Evolutionary conservation across 2,113 vertebrate genomes (phyloP).

Genomic region (Neolamprologus brichardi): DNA sequence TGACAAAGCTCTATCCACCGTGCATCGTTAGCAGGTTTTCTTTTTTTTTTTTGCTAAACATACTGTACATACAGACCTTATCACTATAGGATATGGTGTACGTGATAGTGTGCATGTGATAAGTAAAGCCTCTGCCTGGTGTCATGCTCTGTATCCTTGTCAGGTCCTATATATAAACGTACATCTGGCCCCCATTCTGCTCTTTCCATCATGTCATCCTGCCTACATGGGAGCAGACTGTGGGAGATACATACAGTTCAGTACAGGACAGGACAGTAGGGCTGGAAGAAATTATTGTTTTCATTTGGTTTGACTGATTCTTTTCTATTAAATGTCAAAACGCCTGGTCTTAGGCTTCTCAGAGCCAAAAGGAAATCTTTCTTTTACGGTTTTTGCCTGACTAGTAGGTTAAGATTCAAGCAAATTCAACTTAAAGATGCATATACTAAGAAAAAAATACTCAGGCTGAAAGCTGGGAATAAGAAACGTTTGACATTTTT

Average conservation of each 20-base stretch:
- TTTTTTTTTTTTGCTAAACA: not conserved
- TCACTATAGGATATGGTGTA: conserved; percentile 18
- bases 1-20: not conserved
- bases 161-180: conserved; percentile 50
- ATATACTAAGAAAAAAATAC: not conserved
- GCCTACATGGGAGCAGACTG: not conserved
- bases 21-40: not conserved
- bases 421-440: not conserved
- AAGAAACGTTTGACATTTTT: not conserved
- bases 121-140: conserved; percentile 14
- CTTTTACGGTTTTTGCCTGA: not conserved
- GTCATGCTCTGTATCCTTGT: conserved; percentile 46
- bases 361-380: not conserved
- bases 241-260: not conserved
- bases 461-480: not conserved
- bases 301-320: not conserved
- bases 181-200: conserved; percentile 39
- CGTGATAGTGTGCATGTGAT: conserved; percentile 41
- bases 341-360: not conserved
- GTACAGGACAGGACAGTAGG: not conserved
- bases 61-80: not conserved
- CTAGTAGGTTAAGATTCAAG: not conserved
- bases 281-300: not conserved
- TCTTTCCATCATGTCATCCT: conserved; percentile 61
- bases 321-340: not conserved